Percentiles rank a stretch among this genome's conserved stretches.
These are phyloP conservation scores for Origma solitaria DNA, from an alignment of 2,113 vertebrate genomes.

Conservation along the genomic window DNA sequence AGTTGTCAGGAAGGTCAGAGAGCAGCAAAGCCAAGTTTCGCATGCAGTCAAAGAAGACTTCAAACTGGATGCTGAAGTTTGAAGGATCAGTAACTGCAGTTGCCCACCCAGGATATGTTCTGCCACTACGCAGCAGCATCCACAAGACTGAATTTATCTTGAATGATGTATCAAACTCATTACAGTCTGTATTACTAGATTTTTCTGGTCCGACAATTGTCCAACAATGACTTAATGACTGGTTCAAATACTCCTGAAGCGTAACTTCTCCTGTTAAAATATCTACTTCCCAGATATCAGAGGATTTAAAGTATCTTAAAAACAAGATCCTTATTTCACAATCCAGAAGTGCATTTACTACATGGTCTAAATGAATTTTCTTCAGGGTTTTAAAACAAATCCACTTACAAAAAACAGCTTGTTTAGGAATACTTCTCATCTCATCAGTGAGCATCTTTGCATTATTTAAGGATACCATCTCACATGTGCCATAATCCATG, in stretches of 20 bases:
- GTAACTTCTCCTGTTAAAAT: constrained; percentile 58
- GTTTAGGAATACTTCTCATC: constrained; percentile 59
- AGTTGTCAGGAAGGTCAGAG: constrained; percentile 64
- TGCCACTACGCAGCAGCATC: constrained; percentile 52
- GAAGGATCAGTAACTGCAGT: constrained; percentile 74
- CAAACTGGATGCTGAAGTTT: constrained; percentile 79
- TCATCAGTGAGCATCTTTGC: constrained; percentile 21
- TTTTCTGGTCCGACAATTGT: not conserved
- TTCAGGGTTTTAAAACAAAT: constrained; percentile 42
- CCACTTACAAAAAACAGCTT: constrained; percentile 75
- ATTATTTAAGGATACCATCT: constrained; percentile 56
- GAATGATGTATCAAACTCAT: not conserved
- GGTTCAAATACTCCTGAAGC: constrained; percentile 44
- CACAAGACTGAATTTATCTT: constrained; percentile 36
- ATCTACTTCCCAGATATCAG: constrained; percentile 74
- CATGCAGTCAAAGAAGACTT: constrained; percentile 70
- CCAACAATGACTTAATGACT: not conserved
- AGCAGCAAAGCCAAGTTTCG: constrained; percentile 70
- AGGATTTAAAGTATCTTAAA: constrained; percentile 51
- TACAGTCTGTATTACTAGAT: not conserved
- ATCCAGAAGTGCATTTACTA: constrained; percentile 43
- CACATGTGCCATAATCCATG: constrained; percentile 69
- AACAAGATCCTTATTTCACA: constrained; percentile 71
- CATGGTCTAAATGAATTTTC: not conserved
- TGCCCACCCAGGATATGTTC: constrained; percentile 68